Base-by-base conservation (phyloP, 2,113 vertebrate genomes). In the Chionis minor region DNA sequence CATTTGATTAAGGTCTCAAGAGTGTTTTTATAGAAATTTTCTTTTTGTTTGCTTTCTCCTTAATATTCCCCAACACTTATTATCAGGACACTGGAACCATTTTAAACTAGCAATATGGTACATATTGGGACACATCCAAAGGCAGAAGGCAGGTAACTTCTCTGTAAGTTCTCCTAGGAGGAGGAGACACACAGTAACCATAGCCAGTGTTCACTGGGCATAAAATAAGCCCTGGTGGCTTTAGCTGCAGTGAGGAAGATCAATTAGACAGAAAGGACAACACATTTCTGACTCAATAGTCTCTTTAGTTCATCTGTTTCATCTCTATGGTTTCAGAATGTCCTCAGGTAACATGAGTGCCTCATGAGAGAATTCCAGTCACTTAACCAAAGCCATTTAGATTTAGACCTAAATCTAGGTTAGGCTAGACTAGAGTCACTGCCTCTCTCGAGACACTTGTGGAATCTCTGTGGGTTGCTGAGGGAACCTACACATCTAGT, bases 341-440 rank as follows among this genome's bases (percentile, higher is more conserved):
- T 32, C 8, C 23, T 73, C 44, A 55, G 3, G 40, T 65, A 63
- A 47, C 6, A 17, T 10, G 2, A 12, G 0, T 30, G 32, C 2
- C 4, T 75, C 35, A 30, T 10, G 35, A 28, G 5, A 85, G 26
- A 55, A 72, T 59, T 90, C 7, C 28, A 26, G 38, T 13, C 21
- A 55, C 21, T 32, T 62, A 17, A 30, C 10, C 44, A 47, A 81
- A 90, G 52, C 12, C 8, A 47, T 79, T 55, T 38, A 86, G 23
- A 30, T 47, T 38, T 44, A 86, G 44, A 28, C 11, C n/a, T 52
- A 40, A 8, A 0, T 26, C 52, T 45, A 63, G 54, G 4, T 2
- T 66, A 35, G 5, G 9, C 8, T 70, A 38, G 3, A 15, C n/a
- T 58, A 23, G 21, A 19, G 4, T 66, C 8, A 14, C 32, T 56